Evolutionary conservation across 2,888 invertebrate species (phyloP).

Genomic region (Cotesia congregata): DNA sequence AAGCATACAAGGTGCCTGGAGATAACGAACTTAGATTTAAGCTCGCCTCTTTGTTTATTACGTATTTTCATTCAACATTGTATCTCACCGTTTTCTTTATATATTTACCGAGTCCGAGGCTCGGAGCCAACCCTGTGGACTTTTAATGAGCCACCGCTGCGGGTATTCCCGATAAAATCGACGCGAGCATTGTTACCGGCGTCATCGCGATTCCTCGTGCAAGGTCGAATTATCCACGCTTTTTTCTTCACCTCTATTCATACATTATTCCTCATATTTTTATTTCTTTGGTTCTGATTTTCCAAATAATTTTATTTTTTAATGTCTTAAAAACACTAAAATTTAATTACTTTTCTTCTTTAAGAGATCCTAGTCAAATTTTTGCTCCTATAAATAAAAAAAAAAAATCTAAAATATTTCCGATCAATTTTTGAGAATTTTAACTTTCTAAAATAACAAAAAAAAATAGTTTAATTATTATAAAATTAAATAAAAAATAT

Average conservation of each 20-base stretch:
- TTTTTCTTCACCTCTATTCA: conserved; percentile 8
- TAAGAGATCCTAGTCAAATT: no score
- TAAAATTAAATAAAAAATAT: no score
- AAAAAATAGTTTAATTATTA: no score
- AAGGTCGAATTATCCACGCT: conserved; percentile 43
- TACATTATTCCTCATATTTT: not conserved
- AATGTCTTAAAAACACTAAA: no score
- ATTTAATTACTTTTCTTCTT: no score
- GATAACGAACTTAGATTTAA: conserved; percentile 54
- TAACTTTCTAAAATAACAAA: no score
- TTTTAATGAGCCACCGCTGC: conserved; percentile 57
- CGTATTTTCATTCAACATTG: conserved; percentile 24
- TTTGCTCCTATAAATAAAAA: no score
- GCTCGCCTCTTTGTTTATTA: not conserved
- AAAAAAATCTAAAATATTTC: no score
- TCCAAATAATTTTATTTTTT: not conserved
- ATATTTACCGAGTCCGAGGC: conserved; percentile 26
- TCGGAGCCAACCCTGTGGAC: conserved; percentile 39
- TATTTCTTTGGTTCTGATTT: not conserved
- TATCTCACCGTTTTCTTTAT: conserved; percentile 28
- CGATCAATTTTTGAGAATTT: no score
- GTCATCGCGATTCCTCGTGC: conserved; percentile 32
- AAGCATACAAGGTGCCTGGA: conserved; percentile 29
- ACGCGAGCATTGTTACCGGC: conserved; percentile 38
- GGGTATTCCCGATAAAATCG: conserved; percentile 54